phyloP scores from a whole-genome alignment of 2,113 vertebrate genomes.

The Lepidothrix coronata region DNA sequence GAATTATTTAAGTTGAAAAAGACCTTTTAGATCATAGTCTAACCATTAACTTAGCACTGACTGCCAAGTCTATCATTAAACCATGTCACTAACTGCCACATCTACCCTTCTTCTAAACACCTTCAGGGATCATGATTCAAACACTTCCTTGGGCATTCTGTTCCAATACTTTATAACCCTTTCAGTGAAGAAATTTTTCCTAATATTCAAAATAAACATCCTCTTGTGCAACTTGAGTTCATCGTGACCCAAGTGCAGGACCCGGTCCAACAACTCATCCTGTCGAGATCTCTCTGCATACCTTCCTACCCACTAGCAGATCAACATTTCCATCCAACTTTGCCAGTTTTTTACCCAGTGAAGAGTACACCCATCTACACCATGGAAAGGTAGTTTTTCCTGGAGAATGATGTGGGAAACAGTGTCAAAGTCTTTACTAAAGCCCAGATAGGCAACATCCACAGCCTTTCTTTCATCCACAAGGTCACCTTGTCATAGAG shows the following conservation, averaged over 20 bases:
- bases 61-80: neutral
- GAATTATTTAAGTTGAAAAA: neutral
- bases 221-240: neutral
- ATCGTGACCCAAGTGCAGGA: neutral
- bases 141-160: neutral
- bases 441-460: neutral
- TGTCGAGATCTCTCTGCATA: neutral
- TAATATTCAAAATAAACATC: neutral
- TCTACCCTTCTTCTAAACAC: neutral
- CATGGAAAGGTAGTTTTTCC: neutral
- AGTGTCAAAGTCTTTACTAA: neutral
- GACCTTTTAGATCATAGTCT: neutral
- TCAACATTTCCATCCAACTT: neutral
- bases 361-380: neutral
- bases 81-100: neutral
- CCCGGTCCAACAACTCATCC: rapidly evolving
- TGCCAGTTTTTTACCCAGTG: neutral
- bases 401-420: neutral
- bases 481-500: neutral
- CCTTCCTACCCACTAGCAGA: neutral
- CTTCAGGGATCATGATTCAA: neutral
- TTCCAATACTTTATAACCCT: neutral
- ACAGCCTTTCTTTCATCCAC: neutral
- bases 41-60: neutral
- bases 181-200: neutral